phyloP scores from a whole-genome alignment of 2,113 vertebrate genomes.

The Eolophus roseicapilla region DNA sequence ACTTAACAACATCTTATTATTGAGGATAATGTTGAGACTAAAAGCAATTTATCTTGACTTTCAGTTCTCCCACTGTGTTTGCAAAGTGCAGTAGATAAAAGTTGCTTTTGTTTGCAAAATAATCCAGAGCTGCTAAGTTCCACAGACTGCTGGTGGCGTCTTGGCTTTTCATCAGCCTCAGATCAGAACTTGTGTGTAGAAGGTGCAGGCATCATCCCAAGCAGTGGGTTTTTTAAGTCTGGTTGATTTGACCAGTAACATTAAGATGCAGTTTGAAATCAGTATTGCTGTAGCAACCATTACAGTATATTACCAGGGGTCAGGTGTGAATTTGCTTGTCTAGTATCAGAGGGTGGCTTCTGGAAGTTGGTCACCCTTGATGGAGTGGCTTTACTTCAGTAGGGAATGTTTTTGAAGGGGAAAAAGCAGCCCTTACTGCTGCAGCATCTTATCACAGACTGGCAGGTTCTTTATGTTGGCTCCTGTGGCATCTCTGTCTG shows the following conservation, averaged over 20 bases:
- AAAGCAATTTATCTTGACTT: slow-evolving; percentile 38
- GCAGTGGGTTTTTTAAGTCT: neutral
- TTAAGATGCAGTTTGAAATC: neutral
- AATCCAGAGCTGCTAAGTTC: neutral
- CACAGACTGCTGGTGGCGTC: neutral
- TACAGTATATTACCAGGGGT: neutral
- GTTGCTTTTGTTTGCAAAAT: slow-evolving; percentile 42
- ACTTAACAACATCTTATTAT: neutral
- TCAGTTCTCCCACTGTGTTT: slow-evolving; percentile 38
- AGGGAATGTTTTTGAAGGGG: neutral
- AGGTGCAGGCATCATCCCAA: neutral
- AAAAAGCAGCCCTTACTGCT: neutral
- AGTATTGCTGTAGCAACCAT: neutral
- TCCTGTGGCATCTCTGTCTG: neutral
- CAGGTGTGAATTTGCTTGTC: neutral
- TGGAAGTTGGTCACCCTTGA: neutral
- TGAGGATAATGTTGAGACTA: neutral
- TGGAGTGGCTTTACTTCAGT: neutral
- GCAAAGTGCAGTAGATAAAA: slow-evolving; percentile 32
- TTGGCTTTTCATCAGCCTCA: neutral
- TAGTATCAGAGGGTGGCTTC: neutral
- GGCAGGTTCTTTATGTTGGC: neutral
- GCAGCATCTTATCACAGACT: slow-evolving; percentile 6
- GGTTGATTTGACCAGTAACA: neutral
- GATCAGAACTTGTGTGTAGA: neutral